These are phyloP conservation scores for Acanthosepion pharaonis DNA, from an alignment of 2,888 invertebrate species.

Conservation along the genomic window DNA sequence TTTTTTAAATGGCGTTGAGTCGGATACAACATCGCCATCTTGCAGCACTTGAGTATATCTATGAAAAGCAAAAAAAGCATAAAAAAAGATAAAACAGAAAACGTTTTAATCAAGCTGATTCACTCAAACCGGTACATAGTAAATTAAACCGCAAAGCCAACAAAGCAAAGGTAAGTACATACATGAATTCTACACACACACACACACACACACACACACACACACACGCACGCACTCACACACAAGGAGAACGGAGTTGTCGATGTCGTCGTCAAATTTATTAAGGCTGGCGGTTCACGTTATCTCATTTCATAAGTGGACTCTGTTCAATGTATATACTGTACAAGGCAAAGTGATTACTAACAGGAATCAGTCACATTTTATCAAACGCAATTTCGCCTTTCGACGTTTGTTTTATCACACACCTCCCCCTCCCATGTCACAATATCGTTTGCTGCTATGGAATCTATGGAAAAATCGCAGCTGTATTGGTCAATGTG, in stretches of 20 bases:
- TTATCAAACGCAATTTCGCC: too few species aligned
- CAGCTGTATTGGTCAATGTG: too few species aligned
- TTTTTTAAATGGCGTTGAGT: background rate
- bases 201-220: background rate
- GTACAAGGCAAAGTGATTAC: too few species aligned
- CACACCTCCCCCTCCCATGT: too few species aligned
- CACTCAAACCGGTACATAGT: background rate
- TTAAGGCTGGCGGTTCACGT: too few species aligned
- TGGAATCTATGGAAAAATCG: too few species aligned
- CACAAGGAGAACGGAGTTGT: background rate
- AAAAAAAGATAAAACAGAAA: background rate
- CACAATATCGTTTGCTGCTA: too few species aligned
- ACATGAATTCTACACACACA: background rate
- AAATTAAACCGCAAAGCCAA: background rate
- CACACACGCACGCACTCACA: background rate
- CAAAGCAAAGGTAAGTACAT: background rate
- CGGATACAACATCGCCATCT: background rate
- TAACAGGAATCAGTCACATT: too few species aligned
- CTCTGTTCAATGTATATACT: too few species aligned
- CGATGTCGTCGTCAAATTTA: background rate
- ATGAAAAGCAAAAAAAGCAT: background rate
- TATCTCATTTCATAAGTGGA: too few species aligned
- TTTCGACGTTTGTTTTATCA: too few species aligned
- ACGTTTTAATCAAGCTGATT: background rate
- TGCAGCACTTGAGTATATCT: background rate